Evolutionary conservation across 1,140 invertebrate genomes (phyloP).

Genomic region (Vanessa atalanta): DNA sequence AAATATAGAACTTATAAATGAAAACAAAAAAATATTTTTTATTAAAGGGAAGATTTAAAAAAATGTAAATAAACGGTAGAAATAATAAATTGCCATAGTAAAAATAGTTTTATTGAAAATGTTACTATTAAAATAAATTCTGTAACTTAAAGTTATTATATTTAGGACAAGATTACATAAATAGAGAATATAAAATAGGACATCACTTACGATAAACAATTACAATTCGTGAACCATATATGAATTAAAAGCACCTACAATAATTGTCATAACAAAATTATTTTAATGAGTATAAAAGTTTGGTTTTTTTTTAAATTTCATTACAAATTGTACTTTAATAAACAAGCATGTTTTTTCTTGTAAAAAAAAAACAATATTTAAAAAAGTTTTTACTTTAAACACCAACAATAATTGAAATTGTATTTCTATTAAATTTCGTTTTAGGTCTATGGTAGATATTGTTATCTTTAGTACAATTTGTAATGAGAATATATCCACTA

Average conservation of each 20-base stretch:
- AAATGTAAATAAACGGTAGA: neutral
- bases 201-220: neutral
- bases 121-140: conserved; percentile 17
- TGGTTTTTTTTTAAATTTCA: too few species aligned
- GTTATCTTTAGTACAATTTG: neutral
- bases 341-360: neutral
- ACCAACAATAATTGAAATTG: too few species aligned
- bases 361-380: too few species aligned
- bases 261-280: too few species aligned
- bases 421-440: too few species aligned
- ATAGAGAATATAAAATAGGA: conserved; percentile 12
- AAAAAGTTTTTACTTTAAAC: too few species aligned
- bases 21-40: neutral
- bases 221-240: neutral
- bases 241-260: too few species aligned
- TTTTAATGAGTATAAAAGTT: too few species aligned
- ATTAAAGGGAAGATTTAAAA: neutral
- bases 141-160: conserved; percentile 6
- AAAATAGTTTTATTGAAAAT: conserved; percentile 33
- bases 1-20: too few species aligned
- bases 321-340: too few species aligned
- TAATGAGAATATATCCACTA: neutral
- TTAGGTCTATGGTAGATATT: too few species aligned
- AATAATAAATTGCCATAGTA: conserved; percentile 31
- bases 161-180: conserved; percentile 19